Percentiles rank a stretch among this genome's conserved stretches.
phyloP scores from a whole-genome alignment of 2,797 vertebrate genomes.

The Chaetodon trifasciatus region DNA sequence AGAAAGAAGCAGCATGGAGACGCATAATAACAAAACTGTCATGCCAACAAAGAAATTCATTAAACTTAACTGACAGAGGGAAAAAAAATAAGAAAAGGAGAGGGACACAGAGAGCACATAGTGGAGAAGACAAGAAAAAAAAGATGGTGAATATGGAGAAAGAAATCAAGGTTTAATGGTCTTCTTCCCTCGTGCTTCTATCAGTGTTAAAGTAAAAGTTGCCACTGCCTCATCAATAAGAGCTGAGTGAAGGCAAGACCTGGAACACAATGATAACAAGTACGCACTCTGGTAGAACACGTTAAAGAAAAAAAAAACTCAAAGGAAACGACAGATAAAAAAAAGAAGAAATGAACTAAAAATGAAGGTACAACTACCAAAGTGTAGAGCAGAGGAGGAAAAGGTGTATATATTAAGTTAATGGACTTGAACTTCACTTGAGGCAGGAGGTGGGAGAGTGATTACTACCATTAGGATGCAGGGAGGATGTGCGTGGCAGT shows the following conservation, averaged over 20 bases:
- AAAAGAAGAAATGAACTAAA: constrained; percentile 49
- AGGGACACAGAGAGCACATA: constrained; percentile 6
- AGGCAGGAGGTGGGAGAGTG: constrained; percentile 60
- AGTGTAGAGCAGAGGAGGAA: constrained; percentile 50
- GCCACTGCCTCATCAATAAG: constrained; percentile 56
- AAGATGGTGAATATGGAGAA: background rate
- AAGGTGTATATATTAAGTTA: constrained; percentile 70
- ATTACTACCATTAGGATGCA: constrained; percentile 76
- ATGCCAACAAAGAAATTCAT: constrained; percentile 50
- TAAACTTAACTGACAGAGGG: constrained; percentile 34
- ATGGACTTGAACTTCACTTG: constrained; percentile 78
- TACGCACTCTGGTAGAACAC: constrained; percentile 44
- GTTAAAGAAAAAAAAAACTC: constrained; percentile 26
- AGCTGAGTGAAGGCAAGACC: constrained; percentile 59
- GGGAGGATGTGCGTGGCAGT: constrained; percentile 27
- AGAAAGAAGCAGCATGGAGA: constrained; percentile 43
- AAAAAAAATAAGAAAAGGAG: background rate
- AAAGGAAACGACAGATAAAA: constrained; percentile 54
- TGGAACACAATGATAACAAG: constrained; percentile 71
- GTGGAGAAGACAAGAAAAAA: background rate
- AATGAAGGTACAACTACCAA: constrained; percentile 54
- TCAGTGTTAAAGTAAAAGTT: constrained; percentile 51
- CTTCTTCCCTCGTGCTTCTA: constrained; percentile 44
- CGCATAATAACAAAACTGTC: constrained; percentile 47
- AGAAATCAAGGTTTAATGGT: constrained; percentile 39